These are phyloP conservation scores for Apeira syringaria DNA, from an alignment of 2,888 invertebrate species.

Conservation along the genomic window DNA sequence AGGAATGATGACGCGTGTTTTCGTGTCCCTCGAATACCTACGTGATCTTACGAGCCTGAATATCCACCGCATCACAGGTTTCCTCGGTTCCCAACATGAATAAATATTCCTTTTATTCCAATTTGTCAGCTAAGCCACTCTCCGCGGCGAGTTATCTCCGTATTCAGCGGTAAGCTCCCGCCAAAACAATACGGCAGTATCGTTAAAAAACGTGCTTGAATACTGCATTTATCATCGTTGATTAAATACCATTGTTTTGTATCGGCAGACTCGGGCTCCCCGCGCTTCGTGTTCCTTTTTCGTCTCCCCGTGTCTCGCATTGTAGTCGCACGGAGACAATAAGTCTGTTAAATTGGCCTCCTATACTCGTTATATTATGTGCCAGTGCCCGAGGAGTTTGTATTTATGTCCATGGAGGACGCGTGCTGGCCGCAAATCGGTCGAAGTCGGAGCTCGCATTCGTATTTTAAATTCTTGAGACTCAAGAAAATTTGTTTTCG, in stretches of 20 bases:
- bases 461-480: constrained; percentile 59
- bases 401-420: constrained; percentile 64
- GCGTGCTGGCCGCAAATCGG: constrained; percentile 43
- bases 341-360: constrained; percentile 82
- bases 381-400: constrained; percentile 50
- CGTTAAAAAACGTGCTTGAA: constrained; percentile 82
- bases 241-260: constrained; percentile 84
- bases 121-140: constrained; percentile 83
- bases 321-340: constrained; percentile 78
- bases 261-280: constrained; percentile 75
- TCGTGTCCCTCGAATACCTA: constrained; percentile 46
- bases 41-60: constrained; percentile 47
- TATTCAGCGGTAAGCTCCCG: constrained; percentile 80
- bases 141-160: constrained; percentile 79
- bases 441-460: constrained; percentile 36
- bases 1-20: constrained; percentile 33
- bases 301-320: constrained; percentile 72
- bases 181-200: constrained; percentile 82
- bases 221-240: constrained; percentile 83
- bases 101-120: constrained; percentile 84
- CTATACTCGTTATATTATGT: constrained; percentile 70
- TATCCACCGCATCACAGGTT: constrained; percentile 42
- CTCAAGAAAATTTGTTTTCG: constrained; percentile 52
- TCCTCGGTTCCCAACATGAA: constrained; percentile 65
- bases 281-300: constrained; percentile 69